A percentile compares a stretch with the other conserved stretches of the same genome.
phyloP scores from a whole-genome alignment of 2,113 vertebrate species.

The Platanista minor region DNA sequence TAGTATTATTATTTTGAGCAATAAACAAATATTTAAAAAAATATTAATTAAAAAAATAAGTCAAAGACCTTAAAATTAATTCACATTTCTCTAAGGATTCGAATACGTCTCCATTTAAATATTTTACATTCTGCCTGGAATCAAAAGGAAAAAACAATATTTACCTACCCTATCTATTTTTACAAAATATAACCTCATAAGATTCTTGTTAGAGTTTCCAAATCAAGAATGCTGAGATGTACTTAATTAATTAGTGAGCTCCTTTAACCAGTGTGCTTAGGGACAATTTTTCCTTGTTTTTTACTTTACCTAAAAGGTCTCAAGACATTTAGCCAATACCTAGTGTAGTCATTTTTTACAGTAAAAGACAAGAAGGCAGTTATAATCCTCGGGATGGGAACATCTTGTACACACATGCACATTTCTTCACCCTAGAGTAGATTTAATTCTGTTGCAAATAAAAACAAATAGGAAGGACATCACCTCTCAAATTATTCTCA shows the following conservation, averaged over 20 bases:
- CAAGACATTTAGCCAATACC: background rate
- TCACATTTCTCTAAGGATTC: background rate
- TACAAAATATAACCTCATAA: background rate
- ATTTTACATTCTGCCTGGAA: slow-evolving; percentile 16
- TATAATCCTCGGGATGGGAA: background rate
- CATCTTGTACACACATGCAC: background rate
- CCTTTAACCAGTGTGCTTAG: background rate
- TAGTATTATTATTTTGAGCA: background rate
- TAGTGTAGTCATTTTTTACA: background rate
- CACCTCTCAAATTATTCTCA: background rate
- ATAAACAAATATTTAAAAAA: slow-evolving; percentile 19
- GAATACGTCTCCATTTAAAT: background rate
- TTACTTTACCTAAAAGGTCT: slow-evolving; percentile 44
- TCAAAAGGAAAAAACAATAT: background rate
- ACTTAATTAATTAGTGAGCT: slow-evolving; percentile 46
- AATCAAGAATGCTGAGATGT: slow-evolving; percentile 23
- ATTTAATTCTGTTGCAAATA: background rate
- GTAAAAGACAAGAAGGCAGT: background rate
- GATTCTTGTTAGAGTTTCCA: slow-evolving; percentile 13
- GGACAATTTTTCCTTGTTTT: slow-evolving; percentile 3
- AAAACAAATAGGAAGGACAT: background rate
- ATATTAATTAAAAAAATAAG: no score
- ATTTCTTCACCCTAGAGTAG: background rate
- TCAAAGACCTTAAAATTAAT: slow-evolving; percentile 26
- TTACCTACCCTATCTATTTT: background rate